Conservation (phyloP, 2,797 vertebrate genomes). For the Clarias laeviceps region DNA sequence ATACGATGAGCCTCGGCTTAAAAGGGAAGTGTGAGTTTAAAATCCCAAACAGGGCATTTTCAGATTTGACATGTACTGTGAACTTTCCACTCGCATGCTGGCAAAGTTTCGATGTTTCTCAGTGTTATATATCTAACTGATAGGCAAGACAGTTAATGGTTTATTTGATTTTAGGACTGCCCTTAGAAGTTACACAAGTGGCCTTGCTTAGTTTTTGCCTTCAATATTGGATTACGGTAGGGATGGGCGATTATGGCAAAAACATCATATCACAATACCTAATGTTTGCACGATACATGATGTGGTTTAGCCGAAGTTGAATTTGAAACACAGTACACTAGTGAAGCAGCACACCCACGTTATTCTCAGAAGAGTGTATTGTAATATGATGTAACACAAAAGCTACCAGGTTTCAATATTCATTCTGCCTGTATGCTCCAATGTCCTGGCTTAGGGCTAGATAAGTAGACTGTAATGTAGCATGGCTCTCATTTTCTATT, state of each 20-base stretch:
- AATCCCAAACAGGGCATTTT: constrained; percentile 19
- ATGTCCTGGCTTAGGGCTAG: background rate
- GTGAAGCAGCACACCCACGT: background rate
- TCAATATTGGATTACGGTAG: constrained; percentile 2
- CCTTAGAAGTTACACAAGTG: constrained; percentile 42
- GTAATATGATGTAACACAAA: constrained; percentile 1
- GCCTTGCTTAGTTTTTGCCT: constrained; percentile 47
- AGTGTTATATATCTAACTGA: background rate
- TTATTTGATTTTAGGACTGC: constrained; percentile 39
- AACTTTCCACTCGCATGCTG: constrained; percentile 52
- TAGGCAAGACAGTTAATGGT: constrained; percentile 1
- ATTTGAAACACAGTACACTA: background rate
- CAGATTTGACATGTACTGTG: background rate
- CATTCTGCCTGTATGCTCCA: constrained; percentile 38
- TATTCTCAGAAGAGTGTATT: background rate
- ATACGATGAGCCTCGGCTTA: background rate
- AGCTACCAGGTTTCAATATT: background rate
- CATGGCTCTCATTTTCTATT: constrained; percentile 32
- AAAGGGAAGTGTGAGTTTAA: constrained; percentile 3
- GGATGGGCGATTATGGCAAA: background rate
- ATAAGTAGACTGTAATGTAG: constrained; percentile 44
- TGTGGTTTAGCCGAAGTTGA: background rate
- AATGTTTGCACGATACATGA: constrained; percentile 6
- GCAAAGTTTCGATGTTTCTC: constrained; percentile 56
- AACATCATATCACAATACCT: constrained; percentile 4